Evolutionary conservation across 2,888 invertebrate genomes (phyloP), one percentile per base, ranked within the genome.

Genomic region (Cataglyphis altisquamis): DNA sequence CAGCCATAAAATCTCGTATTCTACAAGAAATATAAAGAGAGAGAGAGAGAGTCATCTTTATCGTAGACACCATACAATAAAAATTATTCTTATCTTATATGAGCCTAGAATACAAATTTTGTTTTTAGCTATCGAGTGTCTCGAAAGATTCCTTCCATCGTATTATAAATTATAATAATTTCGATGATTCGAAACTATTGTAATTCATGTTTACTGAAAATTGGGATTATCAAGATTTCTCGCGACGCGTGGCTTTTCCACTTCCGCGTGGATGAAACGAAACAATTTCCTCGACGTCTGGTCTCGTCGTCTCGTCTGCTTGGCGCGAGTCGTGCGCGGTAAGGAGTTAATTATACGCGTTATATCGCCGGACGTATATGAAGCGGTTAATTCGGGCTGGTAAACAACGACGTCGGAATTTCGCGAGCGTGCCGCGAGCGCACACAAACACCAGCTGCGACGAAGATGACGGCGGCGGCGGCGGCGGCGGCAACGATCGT

Each of bases 321-420:
- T 60, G 78, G 78, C 78, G 73, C 78, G 57, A 72, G 21, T 57
- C 39, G 52, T 9, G 10, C 39, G 77, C 21, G 73, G 36, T 60
- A 9, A 25, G 32, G 36, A 74, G 78, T 73, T 80, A 80, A 80
- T 80, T 80, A 80, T 80, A 80, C 60, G 60, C 78, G 45, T 74
- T 80, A 80, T 80, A 80, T 80, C 32, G 78, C 60, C 74, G 45
- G 60, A 45, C 78, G 78, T 80, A 80, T 73, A 80, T 57, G 78
- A 80, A 80, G 74, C 45, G 74, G 78, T 80, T 80, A 62, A 80
- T 80, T 80, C 45, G 74, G 74, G 78, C 78, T 74, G 78, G 78
- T 80, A 80, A 80, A 80, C 78, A 80, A 80, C 73, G 73, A 60
- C 78, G 78, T 78, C 25, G 78, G 78, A 73, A 78, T 78, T 73